Base-by-base conservation (phyloP, 2,113 vertebrate genomes). In the Aldabrachelys gigantea region DNA sequence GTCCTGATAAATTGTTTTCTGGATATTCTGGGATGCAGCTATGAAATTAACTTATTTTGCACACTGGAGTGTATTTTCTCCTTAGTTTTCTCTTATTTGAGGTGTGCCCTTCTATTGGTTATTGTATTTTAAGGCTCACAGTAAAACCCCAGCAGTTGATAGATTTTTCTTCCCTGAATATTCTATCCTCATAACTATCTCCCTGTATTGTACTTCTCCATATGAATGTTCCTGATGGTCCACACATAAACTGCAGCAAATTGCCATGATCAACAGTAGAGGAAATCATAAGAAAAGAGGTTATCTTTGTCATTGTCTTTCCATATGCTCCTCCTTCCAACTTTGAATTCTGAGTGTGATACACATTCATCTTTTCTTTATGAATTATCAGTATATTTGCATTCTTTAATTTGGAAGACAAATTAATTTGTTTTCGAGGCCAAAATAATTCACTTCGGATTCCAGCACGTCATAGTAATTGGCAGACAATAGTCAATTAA, bases 401-500 rank as follows among this genome's bases (percentile, higher is more conserved):
- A 21, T 87, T 83, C 38, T 89, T 92, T 75, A 95, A 93, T 1
- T 59, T n/a, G 79, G 88, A 96, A 86, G 47, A 88, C 47, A 94
- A 92, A 88, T 62, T 89, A 84, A 89, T 1, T 2, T 85, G 38
- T 90, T 88, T 84, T 81, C 90, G 79, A 91, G 94, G 21, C 11
- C 1, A 2, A 52, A 90, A 88, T 94, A 87, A 88, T 69, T 49
- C 25, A 57, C 44, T 94, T 54, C 88, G 17, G 69, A 89, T 52
- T 84, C 81, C 76, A 78, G 52, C 59, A 88, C 3, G 44, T 94
- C 85, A 44, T 87, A 38, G 75, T 91, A 94, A 85, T 87, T 95
- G 83, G 75, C 93, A 79, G 35, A 93, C 80, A 93, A 56, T 62
- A 96, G 53, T 80, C 91, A 96, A 87, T 95, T 95, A 94, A 53